phyloP scores from a whole-genome alignment of 2,113 vertebrate genomes.

The Misgurnus mizolepis region DNA sequence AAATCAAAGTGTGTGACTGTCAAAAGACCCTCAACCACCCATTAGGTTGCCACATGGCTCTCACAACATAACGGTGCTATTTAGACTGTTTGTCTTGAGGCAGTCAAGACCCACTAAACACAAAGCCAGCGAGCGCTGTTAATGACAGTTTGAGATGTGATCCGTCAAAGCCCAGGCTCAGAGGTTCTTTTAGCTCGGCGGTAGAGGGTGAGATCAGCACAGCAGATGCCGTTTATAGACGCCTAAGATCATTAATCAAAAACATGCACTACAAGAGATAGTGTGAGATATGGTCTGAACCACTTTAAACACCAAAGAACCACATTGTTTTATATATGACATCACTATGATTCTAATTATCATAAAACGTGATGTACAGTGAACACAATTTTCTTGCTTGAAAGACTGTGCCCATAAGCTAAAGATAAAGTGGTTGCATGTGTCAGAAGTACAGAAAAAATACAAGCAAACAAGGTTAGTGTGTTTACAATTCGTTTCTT shows the following conservation, averaged over 20 bases:
- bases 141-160: slow-evolving; percentile 61
- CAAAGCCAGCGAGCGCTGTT: slow-evolving; percentile 52
- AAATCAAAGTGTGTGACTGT: slow-evolving; percentile 36
- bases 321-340: slow-evolving; percentile 59
- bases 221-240: slow-evolving; percentile 66
- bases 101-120: slow-evolving; percentile 53
- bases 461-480: slow-evolving; percentile 27
- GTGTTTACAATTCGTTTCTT: background rate
- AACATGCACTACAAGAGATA: slow-evolving; percentile 56
- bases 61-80: slow-evolving; percentile 50
- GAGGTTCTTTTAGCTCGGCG: slow-evolving; percentile 52
- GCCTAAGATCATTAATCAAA: slow-evolving; percentile 72
- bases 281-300: slow-evolving; percentile 57
- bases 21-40: slow-evolving; percentile 54
- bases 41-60: slow-evolving; percentile 49
- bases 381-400: slow-evolving; percentile 42
- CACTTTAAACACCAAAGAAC: slow-evolving; percentile 57
- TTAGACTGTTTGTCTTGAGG: slow-evolving; percentile 50
- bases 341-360: slow-evolving; percentile 57
- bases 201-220: slow-evolving; percentile 63
- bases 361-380: slow-evolving; percentile 49
- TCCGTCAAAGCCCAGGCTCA: slow-evolving; percentile 35
- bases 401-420: slow-evolving; percentile 28
- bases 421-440: slow-evolving; percentile 1
- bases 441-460: background rate